Conservation (phyloP, 30 jellyfish, hydroid and myxozoan genomes). For the Pseudorhiza aurosa region DNA sequence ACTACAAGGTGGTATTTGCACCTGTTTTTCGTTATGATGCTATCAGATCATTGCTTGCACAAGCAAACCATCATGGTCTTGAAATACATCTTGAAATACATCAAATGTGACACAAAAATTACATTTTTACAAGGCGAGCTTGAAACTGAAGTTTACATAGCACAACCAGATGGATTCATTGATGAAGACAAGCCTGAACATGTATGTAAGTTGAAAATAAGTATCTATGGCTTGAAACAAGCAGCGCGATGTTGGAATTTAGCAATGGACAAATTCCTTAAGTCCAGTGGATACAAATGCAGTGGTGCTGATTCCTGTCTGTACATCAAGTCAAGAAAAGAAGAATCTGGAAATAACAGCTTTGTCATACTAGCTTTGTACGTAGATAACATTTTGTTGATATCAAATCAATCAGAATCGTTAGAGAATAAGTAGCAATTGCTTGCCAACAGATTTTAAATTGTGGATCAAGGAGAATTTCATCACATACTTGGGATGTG, state of each 20-base stretch:
- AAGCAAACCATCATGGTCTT: constrained; percentile 32
- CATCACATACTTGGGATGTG: constrained; percentile 36
- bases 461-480: constrained; percentile 23
- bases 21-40: constrained; percentile 57
- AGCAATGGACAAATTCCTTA: constrained; percentile 54
- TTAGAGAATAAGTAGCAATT: background rate
- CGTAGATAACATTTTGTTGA: constrained; percentile 52
- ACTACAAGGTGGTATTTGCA: constrained; percentile 3
- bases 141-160: constrained; percentile 48
- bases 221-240: constrained; percentile 70
- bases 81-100: constrained; percentile 55
- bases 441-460: constrained; percentile 11
- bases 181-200: constrained; percentile 47
- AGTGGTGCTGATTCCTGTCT: constrained; percentile 3
- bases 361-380: constrained; percentile 39
- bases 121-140: constrained; percentile 59
- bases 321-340: constrained; percentile 41
- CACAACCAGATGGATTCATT: constrained; percentile 63
- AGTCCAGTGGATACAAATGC: constrained; percentile 29
- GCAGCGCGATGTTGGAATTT: constrained; percentile 70
- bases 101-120: constrained; percentile 65
- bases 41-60: constrained; percentile 42
- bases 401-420: constrained; percentile 9
- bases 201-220: constrained; percentile 55
- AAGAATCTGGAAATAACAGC: constrained; percentile 25